Evolutionary conservation across 2,888 invertebrate species (phyloP), one percentile per base, ranked within the genome.

Genomic region (Leptinotarsa juncta): DNA sequence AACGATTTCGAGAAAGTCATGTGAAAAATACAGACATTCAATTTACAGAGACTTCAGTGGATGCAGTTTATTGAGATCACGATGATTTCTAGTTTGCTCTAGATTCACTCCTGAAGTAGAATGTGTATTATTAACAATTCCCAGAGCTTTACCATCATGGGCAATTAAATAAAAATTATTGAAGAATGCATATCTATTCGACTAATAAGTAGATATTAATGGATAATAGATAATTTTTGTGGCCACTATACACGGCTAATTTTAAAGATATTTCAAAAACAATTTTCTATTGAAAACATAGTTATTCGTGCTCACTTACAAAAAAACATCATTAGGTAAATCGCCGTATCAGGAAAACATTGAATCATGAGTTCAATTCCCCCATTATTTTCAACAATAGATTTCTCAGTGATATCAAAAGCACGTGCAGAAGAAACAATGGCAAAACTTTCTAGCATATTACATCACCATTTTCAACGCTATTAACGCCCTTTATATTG

Each of bases 401-500:
- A 42, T 42, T 10, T 42, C 42, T 7, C 51, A 51, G 7, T 5
- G 5, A 51, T 14, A 51, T 2, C 7, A 20, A 18, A 57, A 12
- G 7, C 23, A 20, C 20, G 23, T 20, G 3, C n/a, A 42, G 42
- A 42, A 42, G 42, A 42, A 32, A 20, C 57, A 20, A 20, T 57
- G 14, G 3, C 57, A 20, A 5, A 50, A 50, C 50, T 23, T 55
- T 55, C 42, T 55, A 15, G 48, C 14, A 57, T 12, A 32, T 53
- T 48, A 20, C 48, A 32, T 55, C 3, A n/a, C 14, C 20, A 32
- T 57, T 57, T 20, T 18, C 53, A 18, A 50, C 10, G 14, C 18
- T 48, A 23, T 69, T 20, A 60, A 49, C 57, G 23, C 69, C 49
- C 57, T 57, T 53, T 55, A 68, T 18, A 55, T 68, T 55, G 68